A percentile compares a stretch with the other conserved stretches of the same genome.
phyloP scores from a whole-genome alignment of 2,113 vertebrate genomes.

The Neogobius melanostomus region DNA sequence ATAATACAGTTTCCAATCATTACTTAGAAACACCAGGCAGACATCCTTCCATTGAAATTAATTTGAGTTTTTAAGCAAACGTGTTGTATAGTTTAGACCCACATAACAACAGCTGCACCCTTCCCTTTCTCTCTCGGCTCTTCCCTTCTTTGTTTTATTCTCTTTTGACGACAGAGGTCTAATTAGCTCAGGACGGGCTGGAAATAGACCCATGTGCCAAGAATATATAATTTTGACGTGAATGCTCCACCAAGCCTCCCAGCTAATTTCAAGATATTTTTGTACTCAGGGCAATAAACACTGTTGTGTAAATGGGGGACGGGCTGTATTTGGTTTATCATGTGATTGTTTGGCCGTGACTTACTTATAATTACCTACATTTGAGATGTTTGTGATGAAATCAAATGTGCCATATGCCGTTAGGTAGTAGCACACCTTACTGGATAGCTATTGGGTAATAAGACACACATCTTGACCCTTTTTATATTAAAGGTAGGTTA shows the following conservation, averaged over 20 bases:
- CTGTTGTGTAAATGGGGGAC: not conserved
- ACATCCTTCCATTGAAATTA: not conserved
- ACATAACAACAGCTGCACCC: not conserved
- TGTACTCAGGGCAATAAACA: not conserved
- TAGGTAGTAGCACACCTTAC: too few relatives aligned
- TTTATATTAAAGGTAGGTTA: too few relatives aligned
- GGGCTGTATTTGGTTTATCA: not conserved
- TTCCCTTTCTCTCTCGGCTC: slow-evolving; percentile 1
- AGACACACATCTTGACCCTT: too few relatives aligned
- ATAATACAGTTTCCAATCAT: too few relatives aligned
- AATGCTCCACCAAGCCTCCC: not conserved
- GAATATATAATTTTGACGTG: slow-evolving; percentile 3
- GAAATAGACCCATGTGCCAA: slow-evolving; percentile 15
- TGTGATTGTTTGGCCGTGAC: not conserved
- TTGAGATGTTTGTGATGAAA: too few relatives aligned
- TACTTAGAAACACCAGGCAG: not conserved
- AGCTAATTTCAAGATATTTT: slow-evolving; percentile 1
- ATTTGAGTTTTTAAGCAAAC: too few relatives aligned
- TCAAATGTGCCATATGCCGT: too few relatives aligned
- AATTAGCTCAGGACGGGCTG: slow-evolving; percentile 10
- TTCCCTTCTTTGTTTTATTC: slow-evolving; percentile 1
- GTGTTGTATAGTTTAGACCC: not conserved
- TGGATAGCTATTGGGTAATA: too few relatives aligned
- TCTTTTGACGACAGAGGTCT: slow-evolving; percentile 8
- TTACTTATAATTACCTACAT: too few relatives aligned